A percentile compares a stretch with the other conserved stretches of the same genome.
phyloP scores from a whole-genome alignment of 2,113 vertebrate species.

The Columbina picui region DNA sequence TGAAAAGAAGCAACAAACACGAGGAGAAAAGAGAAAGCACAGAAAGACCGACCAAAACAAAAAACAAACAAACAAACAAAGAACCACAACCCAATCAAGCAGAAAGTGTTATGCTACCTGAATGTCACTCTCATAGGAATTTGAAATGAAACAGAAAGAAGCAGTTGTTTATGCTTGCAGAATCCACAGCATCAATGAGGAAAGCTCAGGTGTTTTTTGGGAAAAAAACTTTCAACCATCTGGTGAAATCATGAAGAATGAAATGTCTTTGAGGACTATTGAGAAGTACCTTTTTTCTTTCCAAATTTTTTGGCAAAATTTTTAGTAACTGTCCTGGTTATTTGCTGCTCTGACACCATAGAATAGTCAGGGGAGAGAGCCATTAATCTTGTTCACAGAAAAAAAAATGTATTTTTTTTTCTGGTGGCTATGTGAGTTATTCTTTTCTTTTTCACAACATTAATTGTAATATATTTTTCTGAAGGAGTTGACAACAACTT shows the following conservation, averaged over 20 bases:
- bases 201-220: not conserved
- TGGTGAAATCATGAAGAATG: not conserved
- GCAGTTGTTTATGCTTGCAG: not conserved
- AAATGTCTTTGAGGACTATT: not conserved
- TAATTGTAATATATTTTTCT: not conserved
- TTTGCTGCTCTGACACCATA: not conserved
- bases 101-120: not conserved
- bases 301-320: not conserved
- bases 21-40: not conserved
- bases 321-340: not conserved
- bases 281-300: not conserved
- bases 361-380: not conserved
- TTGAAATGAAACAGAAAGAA: not conserved
- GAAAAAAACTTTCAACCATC: not conserved
- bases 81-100: too few relatives aligned
- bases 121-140: not conserved
- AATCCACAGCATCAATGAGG: not conserved
- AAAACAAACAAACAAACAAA: not conserved
- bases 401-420: not conserved
- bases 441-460: not conserved
- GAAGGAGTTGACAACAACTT: not conserved
- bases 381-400: constrained; percentile 6
- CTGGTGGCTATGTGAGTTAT: not conserved
- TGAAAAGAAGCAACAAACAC: not conserved
- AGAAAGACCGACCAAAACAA: not conserved